Base-by-base conservation (phyloP, 2,113 vertebrate genomes). In the Bubo bubo region DNA sequence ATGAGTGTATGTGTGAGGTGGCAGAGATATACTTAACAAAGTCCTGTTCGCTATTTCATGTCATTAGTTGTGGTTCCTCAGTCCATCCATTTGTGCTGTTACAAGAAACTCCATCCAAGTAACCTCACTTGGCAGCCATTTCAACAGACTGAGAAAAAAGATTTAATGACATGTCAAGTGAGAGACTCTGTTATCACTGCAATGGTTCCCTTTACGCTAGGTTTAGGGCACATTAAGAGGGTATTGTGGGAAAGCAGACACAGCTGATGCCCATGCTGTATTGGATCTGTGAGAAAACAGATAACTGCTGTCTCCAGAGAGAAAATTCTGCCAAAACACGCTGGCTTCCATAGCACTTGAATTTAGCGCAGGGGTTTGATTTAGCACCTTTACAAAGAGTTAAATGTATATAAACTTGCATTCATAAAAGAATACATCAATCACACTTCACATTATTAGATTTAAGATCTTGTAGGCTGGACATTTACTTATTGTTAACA, bases 231-330 rank as follows among this genome's bases (percentile, higher is more conserved):
- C 26, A 71, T 90, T 96, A 87, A 45, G 37, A 32, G 45, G 15
- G 49, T 68, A 22, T 45, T 85, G 34, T 73, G 93, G 86, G 55
- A 86, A 76, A 66, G 39, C 67, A 94, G 64, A 35, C 55, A 74
- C 94, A 94, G 94, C 74, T 93, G 94, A 91, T 96, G 84, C 62
- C 63, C 81, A n/a, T 35, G 41, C 23, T 73, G 45, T 76, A 72
- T 8, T 79, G 34, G 49, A 50, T 79, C 56, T 62, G 39, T 70
- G 86, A 30, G 80, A 82, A 82, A 88, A 28, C 26, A 89, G 88
- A 79, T 79, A 93, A 73, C 56, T 79, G 32, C 24, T 63, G 12
- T 91, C 89, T 94, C 93, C 34, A 66, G 86, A 79, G 77, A 50
- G n/a, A 37, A 86, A 87, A 77, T 74, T 63, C 37, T 91, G 89